A percentile compares a stretch with the other conserved stretches of the same genome.
phyloP scores from a whole-genome alignment of 2,113 vertebrate species.

The Brienomyrus brachyistius region DNA sequence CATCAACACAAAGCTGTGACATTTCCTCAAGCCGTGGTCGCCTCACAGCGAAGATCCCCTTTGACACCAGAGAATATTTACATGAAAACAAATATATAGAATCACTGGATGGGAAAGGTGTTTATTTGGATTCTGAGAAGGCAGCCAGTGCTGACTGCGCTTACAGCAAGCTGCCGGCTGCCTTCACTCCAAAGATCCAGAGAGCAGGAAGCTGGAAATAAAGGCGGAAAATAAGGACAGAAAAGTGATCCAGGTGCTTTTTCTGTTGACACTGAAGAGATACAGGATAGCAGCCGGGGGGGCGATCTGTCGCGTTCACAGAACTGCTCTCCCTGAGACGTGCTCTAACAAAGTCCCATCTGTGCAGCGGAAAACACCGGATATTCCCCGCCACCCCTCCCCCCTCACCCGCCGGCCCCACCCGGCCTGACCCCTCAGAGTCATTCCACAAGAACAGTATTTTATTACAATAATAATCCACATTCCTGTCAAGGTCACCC shows the following conservation, averaged over 20 bases:
- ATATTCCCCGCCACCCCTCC: neutral
- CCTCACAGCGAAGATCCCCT: neutral
- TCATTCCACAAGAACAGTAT: conserved; percentile 56
- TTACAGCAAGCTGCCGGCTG: neutral
- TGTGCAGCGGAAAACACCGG: conserved; percentile 7
- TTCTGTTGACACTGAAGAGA: conserved; percentile 5
- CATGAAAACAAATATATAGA: conserved; percentile 3
- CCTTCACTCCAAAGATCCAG: neutral
- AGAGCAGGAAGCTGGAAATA: neutral
- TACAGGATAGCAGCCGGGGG: neutral
- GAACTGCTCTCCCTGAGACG: neutral
- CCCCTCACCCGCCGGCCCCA: conserved; percentile 17
- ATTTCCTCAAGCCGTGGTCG: neutral
- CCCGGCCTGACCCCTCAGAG: conserved; percentile 43
- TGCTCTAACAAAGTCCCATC: conserved; percentile 20
- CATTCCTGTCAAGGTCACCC: conserved; percentile 67
- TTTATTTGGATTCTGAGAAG: neutral
- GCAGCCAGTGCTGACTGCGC: neutral
- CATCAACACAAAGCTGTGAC: neutral
- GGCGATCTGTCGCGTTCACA: conserved; percentile 2
- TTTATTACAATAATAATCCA: conserved; percentile 62
- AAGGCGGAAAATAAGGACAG: neutral
- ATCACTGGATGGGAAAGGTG: neutral
- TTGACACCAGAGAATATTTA: neutral
- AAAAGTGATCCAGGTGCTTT: neutral